A percentile compares a stretch with the other conserved stretches of the same genome.
These are phyloP conservation scores for Sylvia borin DNA, from an alignment of 2,797 vertebrate genomes.

Conservation along the genomic window DNA sequence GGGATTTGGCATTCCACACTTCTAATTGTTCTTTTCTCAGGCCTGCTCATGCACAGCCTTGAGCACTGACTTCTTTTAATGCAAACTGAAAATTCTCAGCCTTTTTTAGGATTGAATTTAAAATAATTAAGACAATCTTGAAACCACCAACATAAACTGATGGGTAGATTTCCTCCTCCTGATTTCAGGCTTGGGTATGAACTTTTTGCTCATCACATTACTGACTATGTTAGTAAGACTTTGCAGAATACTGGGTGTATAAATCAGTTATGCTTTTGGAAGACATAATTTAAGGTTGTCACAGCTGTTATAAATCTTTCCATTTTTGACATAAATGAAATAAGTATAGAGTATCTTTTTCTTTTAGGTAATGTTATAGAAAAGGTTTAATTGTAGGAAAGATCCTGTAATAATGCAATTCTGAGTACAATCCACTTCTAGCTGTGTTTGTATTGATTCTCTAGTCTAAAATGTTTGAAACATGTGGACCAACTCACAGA, in stretches of 20 bases:
- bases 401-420: background rate
- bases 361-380: background rate
- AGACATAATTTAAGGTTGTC: background rate
- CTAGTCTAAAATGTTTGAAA: background rate
- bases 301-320: background rate
- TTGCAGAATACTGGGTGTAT: background rate
- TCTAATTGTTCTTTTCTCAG: conserved; percentile 4
- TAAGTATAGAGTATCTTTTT: background rate
- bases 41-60: background rate
- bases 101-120: background rate
- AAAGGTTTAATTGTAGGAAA: background rate
- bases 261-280: background rate
- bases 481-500: background rate
- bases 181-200: background rate
- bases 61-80: background rate
- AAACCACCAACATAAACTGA: background rate
- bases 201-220: background rate
- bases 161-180: background rate
- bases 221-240: background rate
- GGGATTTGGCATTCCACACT: background rate
- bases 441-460: background rate
- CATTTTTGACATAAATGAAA: background rate
- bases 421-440: background rate
- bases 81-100: conserved; percentile 16
- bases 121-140: background rate